Evolutionary conservation across 2,113 vertebrate genomes (phyloP), one percentile per base, ranked within the genome.

Genomic region (Bucco capensis): DNA sequence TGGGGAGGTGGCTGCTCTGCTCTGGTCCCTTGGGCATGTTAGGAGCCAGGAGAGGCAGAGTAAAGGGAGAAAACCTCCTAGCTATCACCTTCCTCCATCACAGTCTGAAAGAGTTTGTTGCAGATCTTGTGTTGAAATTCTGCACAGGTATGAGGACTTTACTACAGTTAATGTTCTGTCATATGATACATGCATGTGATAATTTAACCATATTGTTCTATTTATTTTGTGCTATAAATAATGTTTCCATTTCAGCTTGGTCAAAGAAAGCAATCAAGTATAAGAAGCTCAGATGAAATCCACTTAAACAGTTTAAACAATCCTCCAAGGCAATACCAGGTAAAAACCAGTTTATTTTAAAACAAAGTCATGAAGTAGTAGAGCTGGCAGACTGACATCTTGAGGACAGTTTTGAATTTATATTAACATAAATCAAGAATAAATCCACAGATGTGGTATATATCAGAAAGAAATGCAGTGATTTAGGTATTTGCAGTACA

Each of bases 281-380:
- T 97, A 94, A 97, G 97, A 86, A 96, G 97, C 46, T 96, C 98
- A 14, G 95, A 97, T 96, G 98, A 98, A 94, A 97, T 97, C 46
- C 97, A 96, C 58, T 94, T 98, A 90, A 98, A 98, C 61, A 97
- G 96, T 94, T 97, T 98, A 91, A 97, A 74, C 85, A 98, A 97
- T 54, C 97, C 96, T 94, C 97, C 98, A 85, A 98, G 98, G 86
- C 97, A 86, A 75, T 98, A 99, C 83, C 98, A 99, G 97, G 99
- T 99, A 98, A 98, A 98, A 0, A 16, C 7, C 10, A 47, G 16
- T 72, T 75, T 69, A 12, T 76, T 65, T 89, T 89, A 8, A 54
- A 84, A 50, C 16, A 27, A 76, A 67, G 35, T 42, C 31, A 65
- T 65, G 42, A 62, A 69, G 14, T 16, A 33, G 3, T 35, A 53